Evolutionary conservation across 2,797 vertebrate genomes (phyloP), one percentile per base, ranked within the genome.

Genomic region (Chelonia mydas): DNA sequence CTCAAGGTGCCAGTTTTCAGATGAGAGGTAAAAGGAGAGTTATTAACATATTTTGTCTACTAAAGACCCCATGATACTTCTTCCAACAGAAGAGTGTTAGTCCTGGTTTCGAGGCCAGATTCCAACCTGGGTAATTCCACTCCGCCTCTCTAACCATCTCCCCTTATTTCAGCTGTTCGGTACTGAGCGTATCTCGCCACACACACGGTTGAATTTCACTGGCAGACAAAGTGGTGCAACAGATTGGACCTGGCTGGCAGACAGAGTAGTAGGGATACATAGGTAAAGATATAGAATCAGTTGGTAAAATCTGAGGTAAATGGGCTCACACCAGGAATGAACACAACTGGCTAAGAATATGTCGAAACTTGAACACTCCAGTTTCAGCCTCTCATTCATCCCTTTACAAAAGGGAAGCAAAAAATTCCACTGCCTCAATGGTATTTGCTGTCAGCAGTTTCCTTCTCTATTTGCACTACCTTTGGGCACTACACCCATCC

Each of bases 331-430:
- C 28, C 78, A 88, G 59, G 49, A 95, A 15, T 47, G 55, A 88
- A 96, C 87, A 1, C 10, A 87, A 81, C 51, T 83, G 33, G 82
- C 87, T 87, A 96, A 94, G 91, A 50, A 86, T 28, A 89, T 91
- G 89, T 86, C 83, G 86, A 96, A 94, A 97, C 89, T 53, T 79
- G 59, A 95, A 45, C 91, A 86, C 93, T 55, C 68, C 82, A 91
- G 90, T 95, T 90, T 76, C 45, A 91, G 91, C 87, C 74, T 90
- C 88, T 90, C 88, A 89, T 95, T 96, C 92, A 95, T 83, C 10
- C 83, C 53, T 89, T 41, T 68, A 88, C n/a, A 89, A 83, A 94
- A 84, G 37, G 28, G 23, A 96, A 93, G 89, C 80, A 94, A 89
- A 80, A 94, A 91, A 91, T 91, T 89, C 84, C 19, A 61, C 94